A percentile compares a stretch with the other conserved stretches of the same genome.
Conservation (phyloP, 1,140 invertebrate genomes). For the Drosophila dunni region DNA sequence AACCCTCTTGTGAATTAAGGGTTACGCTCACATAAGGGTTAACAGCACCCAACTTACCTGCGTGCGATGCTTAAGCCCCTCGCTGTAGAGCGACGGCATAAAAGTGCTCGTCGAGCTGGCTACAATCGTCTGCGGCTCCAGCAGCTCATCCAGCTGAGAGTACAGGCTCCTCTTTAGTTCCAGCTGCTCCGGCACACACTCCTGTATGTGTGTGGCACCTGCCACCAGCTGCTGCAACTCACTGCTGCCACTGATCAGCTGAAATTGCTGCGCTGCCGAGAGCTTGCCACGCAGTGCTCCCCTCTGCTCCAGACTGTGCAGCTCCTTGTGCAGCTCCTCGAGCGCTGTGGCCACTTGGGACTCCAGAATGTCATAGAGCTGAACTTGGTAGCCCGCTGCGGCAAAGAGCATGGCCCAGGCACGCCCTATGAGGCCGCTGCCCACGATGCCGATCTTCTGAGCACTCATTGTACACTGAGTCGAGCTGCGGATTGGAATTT, state of each 20-base stretch:
- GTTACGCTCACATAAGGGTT: too few relatives aligned
- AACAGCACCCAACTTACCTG: conserved; percentile 52
- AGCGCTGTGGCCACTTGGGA: conserved; percentile 91
- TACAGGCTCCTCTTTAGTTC: conserved; percentile 94
- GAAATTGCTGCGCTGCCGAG: conserved; percentile 89
- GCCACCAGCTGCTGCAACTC: conserved; percentile 88
- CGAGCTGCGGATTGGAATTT: conserved; percentile 45
- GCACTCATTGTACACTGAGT: conserved; percentile 63
- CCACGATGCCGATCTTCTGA: conserved; percentile 89
- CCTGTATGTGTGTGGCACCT: conserved; percentile 91
- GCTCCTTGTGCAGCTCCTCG: conserved; percentile 89
- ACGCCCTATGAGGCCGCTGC: conserved; percentile 95
- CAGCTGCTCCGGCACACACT: conserved; percentile 96
- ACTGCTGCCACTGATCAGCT: conserved; percentile 90
- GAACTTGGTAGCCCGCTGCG: conserved; percentile 93
- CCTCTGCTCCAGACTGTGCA: conserved; percentile 89
- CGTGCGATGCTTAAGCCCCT: conserved; percentile 84
- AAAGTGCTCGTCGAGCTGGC: conserved; percentile 97
- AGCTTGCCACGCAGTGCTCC: conserved; percentile 90
- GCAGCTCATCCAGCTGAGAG: conserved; percentile 90
- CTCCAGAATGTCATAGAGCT: conserved; percentile 92
- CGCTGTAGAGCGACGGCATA: conserved; percentile 93
- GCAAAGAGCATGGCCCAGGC: conserved; percentile 98
- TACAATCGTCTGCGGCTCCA: conserved; percentile 89
- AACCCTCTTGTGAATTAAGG: too few relatives aligned